Percentiles rank a stretch among this genome's conserved stretches.
Conservation (phyloP, 2,797 vertebrate genomes). For the Karalla daura region DNA sequence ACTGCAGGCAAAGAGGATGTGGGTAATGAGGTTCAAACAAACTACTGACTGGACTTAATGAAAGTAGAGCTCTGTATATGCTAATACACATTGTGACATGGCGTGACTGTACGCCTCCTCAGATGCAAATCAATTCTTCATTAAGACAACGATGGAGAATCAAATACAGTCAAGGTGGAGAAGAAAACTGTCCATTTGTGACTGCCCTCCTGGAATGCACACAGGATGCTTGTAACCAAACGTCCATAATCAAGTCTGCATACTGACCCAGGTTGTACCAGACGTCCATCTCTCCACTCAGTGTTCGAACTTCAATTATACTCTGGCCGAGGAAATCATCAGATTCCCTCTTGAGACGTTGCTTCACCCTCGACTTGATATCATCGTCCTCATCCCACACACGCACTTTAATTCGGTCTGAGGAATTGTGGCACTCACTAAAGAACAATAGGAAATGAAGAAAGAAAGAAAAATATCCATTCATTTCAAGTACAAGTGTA, state of each 20-base stretch:
- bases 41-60: constrained; percentile 18
- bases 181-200: neutral
- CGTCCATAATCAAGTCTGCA: neutral
- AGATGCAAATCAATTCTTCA: constrained; percentile 5
- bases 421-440: constrained; percentile 99
- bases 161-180: too few relatives aligned
- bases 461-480: neutral
- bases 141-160: too few relatives aligned
- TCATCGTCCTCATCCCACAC: constrained; percentile 99
- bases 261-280: constrained; percentile 98
- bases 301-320: constrained; percentile 96
- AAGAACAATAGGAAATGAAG: neutral
- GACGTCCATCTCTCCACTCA: constrained; percentile 99
- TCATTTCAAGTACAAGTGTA: too few relatives aligned
- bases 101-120: neutral
- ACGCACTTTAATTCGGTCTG: constrained; percentile 96
- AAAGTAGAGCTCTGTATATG: constrained; percentile 11
- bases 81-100: constrained; percentile 9
- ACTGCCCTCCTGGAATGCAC: neutral
- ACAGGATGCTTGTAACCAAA: neutral
- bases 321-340: constrained; percentile 98
- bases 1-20: constrained; percentile 16
- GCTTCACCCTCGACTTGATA: constrained; percentile 98
- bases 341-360: constrained; percentile 96
- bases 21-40: constrained; percentile 45